A percentile compares a stretch with the other conserved stretches of the same genome.
Conservation (phyloP, 2,797 vertebrate species). For the Vireo griseus region DNA sequence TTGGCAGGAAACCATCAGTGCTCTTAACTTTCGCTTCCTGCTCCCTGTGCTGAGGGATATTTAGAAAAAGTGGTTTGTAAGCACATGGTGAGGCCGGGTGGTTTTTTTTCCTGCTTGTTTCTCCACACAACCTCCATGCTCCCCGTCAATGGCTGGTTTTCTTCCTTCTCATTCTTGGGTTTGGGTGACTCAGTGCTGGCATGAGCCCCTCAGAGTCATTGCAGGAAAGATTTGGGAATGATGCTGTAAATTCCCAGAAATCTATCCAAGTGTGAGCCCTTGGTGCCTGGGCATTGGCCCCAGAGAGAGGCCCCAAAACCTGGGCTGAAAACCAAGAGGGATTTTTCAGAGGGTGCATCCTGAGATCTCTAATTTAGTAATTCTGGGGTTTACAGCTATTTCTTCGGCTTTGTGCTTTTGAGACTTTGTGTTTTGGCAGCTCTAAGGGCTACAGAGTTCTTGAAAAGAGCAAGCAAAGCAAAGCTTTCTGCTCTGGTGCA, state of each 20-base stretch:
- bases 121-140: background rate
- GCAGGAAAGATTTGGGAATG: background rate
- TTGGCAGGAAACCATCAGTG: background rate
- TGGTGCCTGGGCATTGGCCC: rapidly evolving
- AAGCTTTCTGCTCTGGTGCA: background rate
- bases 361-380: background rate
- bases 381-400: background rate
- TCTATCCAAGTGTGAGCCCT: rapidly evolving
- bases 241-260: background rate
- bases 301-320: background rate
- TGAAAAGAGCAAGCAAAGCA: background rate
- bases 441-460: background rate
- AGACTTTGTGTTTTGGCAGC: background rate
- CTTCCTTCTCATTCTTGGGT: background rate
- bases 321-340: background rate
- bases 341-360: background rate
- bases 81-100: background rate
- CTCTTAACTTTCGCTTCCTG: background rate
- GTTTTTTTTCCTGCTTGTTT: background rate
- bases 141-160: background rate
- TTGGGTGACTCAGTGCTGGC: background rate
- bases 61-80: background rate
- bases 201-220: background rate
- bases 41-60: background rate
- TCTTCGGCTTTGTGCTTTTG: background rate